These are phyloP conservation scores for Tapirus indicus DNA, from an alignment of 2,797 vertebrate genomes.

Conservation along the genomic window DNA sequence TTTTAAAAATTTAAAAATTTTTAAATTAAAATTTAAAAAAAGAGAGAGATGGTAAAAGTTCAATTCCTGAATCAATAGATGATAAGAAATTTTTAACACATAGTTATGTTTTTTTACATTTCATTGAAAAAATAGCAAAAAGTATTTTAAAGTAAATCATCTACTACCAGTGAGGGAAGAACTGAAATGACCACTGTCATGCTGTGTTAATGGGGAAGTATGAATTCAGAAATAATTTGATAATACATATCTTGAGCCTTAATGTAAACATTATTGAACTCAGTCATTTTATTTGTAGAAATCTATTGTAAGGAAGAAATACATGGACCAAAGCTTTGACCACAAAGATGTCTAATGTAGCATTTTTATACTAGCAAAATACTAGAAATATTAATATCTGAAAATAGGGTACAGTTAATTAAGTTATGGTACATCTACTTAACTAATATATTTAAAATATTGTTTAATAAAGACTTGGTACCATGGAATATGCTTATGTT, in stretches of 20 bases:
- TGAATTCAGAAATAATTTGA: neutral
- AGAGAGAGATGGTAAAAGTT: neutral
- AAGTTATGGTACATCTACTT: neutral
- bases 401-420: neutral
- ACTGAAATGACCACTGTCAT: neutral
- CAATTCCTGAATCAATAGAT: neutral
- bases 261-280: constrained; percentile 20
- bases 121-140: neutral
- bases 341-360: neutral
- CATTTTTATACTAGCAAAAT: constrained; percentile 10
- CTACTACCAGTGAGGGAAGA: neutral
- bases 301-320: constrained; percentile 7
- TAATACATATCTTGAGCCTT: neutral
- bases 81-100: neutral
- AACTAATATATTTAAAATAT: constrained; percentile 24
- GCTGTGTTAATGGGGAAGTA: neutral
- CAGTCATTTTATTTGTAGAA: neutral
- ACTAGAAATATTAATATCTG: neutral
- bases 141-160: neutral
- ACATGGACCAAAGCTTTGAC: neutral
- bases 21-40: neutral
- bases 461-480: neutral
- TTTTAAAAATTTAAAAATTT: neutral
- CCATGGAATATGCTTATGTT: neutral
- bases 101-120: neutral